These are phyloP conservation scores for Rhinogobius similis DNA, from an alignment of 2,113 vertebrate species.

Conservation along the genomic window DNA sequence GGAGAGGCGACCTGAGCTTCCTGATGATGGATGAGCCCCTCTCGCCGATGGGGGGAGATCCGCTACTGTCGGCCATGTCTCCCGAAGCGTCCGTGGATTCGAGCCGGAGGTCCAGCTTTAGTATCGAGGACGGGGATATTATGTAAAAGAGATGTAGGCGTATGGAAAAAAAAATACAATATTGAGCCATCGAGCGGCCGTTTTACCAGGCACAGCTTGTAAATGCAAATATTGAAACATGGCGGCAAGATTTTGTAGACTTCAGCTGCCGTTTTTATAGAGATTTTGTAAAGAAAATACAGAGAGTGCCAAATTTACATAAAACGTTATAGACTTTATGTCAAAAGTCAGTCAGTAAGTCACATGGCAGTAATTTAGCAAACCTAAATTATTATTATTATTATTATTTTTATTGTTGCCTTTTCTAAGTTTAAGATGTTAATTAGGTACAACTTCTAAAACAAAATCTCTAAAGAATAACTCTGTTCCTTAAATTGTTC, in stretches of 20 bases:
- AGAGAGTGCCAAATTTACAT: neutral
- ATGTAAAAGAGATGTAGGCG: conserved; percentile 73
- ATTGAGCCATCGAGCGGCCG: neutral
- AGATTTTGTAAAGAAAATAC: neutral
- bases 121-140: conserved; percentile 95
- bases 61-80: conserved; percentile 93
- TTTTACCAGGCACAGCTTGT: neutral
- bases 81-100: conserved; percentile 93
- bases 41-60: conserved; percentile 89
- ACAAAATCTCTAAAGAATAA: too few species aligned
- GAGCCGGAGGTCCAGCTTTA: conserved; percentile 97
- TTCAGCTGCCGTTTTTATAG: neutral
- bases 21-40: conserved; percentile 95
- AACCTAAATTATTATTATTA: too few species aligned
- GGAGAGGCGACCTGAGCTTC: conserved; percentile 87
- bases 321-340: neutral
- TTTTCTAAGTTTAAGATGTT: too few species aligned
- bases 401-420: too few species aligned
- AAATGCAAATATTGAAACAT: neutral
- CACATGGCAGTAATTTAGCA: too few species aligned
- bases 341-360: too few species aligned
- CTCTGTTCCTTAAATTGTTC: too few species aligned
- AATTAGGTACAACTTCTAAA: neutral
- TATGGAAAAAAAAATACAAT: neutral
- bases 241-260: neutral